Evolutionary conservation across 2,888 invertebrate species (phyloP).

Genomic region (Luffia ferchaultella): DNA sequence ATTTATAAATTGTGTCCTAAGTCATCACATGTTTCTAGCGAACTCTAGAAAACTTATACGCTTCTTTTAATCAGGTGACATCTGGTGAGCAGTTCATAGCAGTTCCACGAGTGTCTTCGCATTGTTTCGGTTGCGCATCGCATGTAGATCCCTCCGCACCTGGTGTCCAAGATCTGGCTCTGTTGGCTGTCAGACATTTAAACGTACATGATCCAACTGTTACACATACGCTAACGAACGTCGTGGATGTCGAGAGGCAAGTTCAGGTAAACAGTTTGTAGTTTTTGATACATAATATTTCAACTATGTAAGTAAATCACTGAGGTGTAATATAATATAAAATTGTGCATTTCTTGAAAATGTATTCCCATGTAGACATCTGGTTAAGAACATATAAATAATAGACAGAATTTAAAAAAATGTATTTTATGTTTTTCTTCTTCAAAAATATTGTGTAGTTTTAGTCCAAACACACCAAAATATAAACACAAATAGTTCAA

Average conservation of each 20-base stretch:
- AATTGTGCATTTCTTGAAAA: too few relatives aligned
- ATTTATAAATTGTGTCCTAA: neutral
- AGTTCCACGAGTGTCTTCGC: conserved; percentile 32
- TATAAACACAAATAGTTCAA: too few relatives aligned
- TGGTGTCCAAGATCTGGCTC: conserved; percentile 55
- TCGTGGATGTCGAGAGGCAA: conserved; percentile 63
- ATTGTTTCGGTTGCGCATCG: conserved; percentile 59
- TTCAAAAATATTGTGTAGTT: too few relatives aligned
- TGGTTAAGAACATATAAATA: too few relatives aligned
- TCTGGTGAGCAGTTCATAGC: conserved; percentile 63
- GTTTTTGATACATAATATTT: neutral
- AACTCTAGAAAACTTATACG: too few relatives aligned
- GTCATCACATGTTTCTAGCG: neutral
- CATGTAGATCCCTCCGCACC: conserved; percentile 55
- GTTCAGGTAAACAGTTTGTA: conserved; percentile 42
- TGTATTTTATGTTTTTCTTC: too few relatives aligned
- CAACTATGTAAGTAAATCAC: too few relatives aligned
- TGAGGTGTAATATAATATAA: too few relatives aligned
- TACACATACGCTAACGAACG: conserved; percentile 43
- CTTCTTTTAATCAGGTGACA: conserved; percentile 27
- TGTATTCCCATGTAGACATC: too few relatives aligned
- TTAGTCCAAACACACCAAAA: too few relatives aligned
- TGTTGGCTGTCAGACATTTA: conserved; percentile 53
- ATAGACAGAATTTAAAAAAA: too few relatives aligned
- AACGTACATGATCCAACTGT: conserved; percentile 35